Conservation (phyloP, 2,797 vertebrate species). For the Fratercula arctica region DNA sequence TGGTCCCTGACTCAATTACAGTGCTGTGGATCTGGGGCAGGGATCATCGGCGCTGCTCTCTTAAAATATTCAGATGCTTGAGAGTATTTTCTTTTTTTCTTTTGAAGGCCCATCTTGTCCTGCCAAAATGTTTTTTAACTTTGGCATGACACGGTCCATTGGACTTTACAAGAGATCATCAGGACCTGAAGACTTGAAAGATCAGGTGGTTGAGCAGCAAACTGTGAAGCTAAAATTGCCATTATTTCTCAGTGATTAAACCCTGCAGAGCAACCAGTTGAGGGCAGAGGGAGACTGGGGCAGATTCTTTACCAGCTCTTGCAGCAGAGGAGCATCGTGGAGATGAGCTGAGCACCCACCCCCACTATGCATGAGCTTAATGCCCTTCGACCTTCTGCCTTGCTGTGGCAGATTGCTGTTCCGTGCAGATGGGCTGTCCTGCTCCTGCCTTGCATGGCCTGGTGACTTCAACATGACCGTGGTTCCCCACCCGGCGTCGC, state of each 20-base stretch:
- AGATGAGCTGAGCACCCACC: neutral
- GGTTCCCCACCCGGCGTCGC: neutral
- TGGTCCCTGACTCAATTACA: neutral
- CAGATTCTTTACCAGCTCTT: neutral
- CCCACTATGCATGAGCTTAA: neutral
- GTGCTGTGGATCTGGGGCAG: neutral
- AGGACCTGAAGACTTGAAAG: neutral
- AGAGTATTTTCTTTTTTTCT: neutral
- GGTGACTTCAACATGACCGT: fast-evolving
- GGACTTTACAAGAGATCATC: neutral
- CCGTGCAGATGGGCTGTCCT: neutral
- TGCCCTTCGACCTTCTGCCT: neutral
- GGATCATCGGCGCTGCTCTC: neutral
- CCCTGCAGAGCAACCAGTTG: neutral
- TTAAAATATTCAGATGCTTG: neutral
- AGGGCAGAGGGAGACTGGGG: neutral
- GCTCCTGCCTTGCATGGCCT: neutral
- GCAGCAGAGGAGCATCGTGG: neutral
- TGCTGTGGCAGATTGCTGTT: neutral
- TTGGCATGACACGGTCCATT: neutral
- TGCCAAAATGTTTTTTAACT: neutral
- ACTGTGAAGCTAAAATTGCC: neutral
- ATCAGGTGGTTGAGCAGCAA: neutral
- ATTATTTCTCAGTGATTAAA: neutral
- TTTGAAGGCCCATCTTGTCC: neutral